Evolutionary conservation across 2,888 invertebrate species (phyloP).

Genomic region (Azorinus chamasolen): DNA sequence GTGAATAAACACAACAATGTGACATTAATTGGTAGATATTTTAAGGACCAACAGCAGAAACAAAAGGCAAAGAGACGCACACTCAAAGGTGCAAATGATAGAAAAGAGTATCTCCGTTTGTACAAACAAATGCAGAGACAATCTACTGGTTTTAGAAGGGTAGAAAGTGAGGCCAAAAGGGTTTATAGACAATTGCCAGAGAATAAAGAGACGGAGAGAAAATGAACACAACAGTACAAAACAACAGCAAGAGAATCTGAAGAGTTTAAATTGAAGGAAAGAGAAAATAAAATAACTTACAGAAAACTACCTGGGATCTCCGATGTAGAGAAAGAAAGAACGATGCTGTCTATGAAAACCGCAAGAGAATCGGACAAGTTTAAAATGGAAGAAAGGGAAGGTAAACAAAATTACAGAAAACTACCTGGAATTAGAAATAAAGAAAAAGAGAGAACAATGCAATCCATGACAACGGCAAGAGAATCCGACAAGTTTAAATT

Average conservation of each 20-base stretch:
- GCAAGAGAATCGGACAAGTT: conserved; percentile 6
- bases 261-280: too few species aligned
- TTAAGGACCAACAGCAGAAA: conserved; percentile 7
- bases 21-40: neutral
- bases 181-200: neutral
- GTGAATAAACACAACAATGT: too few species aligned
- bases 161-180: neutral
- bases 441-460: neutral
- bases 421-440: too few species aligned
- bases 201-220: neutral
- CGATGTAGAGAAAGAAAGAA: neutral
- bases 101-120: neutral
- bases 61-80: neutral
- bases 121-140: conserved; percentile 3
- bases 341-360: neutral
- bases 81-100: neutral
- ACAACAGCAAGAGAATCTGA: too few species aligned
- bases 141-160: neutral
- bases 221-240: too few species aligned
- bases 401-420: neutral
- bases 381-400: conserved; percentile 4
- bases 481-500: neutral
- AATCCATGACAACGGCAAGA: neutral
- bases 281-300: too few species aligned
- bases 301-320: neutral